These are phyloP conservation scores for Drosophila ochracea DNA, from an alignment of 2,888 invertebrate genomes.

Conservation along the genomic window DNA sequence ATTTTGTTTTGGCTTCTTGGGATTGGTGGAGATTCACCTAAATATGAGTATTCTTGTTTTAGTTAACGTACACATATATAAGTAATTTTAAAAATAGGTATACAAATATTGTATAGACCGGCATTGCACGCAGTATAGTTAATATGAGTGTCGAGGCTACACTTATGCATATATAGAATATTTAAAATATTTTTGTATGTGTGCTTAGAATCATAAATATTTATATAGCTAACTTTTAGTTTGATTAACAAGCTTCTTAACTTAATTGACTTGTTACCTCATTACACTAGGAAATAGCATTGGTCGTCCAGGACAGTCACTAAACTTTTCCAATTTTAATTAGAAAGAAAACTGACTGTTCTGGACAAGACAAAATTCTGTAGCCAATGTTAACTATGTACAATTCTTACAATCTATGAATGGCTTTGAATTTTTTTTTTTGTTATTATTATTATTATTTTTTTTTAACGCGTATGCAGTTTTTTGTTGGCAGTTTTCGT, in stretches of 20 bases:
- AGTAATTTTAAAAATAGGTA: conserved; percentile 33
- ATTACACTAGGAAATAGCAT: conserved; percentile 2
- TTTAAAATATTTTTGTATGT: conserved; percentile 3
- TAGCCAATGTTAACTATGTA: conserved; percentile 40
- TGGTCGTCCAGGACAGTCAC: neutral
- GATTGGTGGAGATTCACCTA: conserved; percentile 32
- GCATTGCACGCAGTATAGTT: conserved; percentile 52
- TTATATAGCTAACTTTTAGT: conserved; percentile 21
- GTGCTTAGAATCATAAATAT: conserved; percentile 24
- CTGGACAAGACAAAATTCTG: neutral
- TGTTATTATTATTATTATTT: conserved; percentile 1
- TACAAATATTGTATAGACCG: conserved; percentile 60
- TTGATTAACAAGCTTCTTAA: conserved; percentile 40
- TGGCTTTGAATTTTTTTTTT: conserved; percentile 48
- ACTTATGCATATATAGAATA: conserved; percentile 17
- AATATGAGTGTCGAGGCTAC: conserved; percentile 23
- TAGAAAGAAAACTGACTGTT: neutral
- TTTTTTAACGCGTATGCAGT: neutral
- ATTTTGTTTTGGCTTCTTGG: conserved; percentile 23
- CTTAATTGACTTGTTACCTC: conserved; percentile 18
- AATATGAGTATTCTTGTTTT: conserved; percentile 56
- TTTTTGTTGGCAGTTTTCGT: conserved; percentile 23
- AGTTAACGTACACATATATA: conserved; percentile 27
- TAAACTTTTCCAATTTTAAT: neutral
- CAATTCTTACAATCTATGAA: conserved; percentile 50